Evolutionary conservation across 1,140 invertebrate genomes (phyloP).

Genomic region (Bemisia tabaci): DNA sequence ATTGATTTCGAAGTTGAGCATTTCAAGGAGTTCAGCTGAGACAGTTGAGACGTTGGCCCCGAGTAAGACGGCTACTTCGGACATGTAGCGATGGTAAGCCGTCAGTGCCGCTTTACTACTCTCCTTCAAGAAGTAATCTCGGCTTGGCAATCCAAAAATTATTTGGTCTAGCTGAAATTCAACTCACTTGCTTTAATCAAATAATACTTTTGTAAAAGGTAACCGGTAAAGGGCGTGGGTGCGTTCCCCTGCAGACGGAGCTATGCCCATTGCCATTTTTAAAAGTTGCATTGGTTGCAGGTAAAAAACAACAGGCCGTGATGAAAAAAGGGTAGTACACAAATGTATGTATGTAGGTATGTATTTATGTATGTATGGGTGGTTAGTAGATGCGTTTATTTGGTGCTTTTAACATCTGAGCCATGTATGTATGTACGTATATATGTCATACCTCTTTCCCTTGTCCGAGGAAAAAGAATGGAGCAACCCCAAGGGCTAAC

Average conservation of each 20-base stretch:
- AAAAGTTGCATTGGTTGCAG: too few species aligned
- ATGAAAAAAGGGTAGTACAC: too few species aligned
- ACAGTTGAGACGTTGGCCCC: slow-evolving; percentile 51
- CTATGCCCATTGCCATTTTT: too few species aligned
- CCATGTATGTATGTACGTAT: too few species aligned
- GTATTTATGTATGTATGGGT: too few species aligned
- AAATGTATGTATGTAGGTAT: too few species aligned
- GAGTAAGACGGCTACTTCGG: slow-evolving; percentile 53
- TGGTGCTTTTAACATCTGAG: too few species aligned
- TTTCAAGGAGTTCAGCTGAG: slow-evolving; percentile 44
- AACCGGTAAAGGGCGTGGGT: not conserved
- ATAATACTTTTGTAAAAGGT: not conserved
- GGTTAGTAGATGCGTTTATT: too few species aligned
- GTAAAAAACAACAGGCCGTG: too few species aligned
- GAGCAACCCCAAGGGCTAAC: too few species aligned
- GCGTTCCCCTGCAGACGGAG: slow-evolving; percentile 13
- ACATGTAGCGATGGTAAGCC: slow-evolving; percentile 67
- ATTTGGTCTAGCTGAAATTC: slow-evolving; percentile 60
- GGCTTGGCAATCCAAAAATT: slow-evolving; percentile 58
- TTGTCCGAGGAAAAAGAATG: too few species aligned
- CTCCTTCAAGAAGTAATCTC: slow-evolving; percentile 63
- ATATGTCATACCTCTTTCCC: too few species aligned
- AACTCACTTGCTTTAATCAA: slow-evolving; percentile 11
- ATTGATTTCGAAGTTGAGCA: slow-evolving; percentile 59
- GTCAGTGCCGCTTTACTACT: slow-evolving; percentile 47